A percentile compares a stretch with the other conserved stretches of the same genome.
These are phyloP conservation scores for Urocolius indicus DNA, from an alignment of 2,113 vertebrate species.

Conservation along the genomic window DNA sequence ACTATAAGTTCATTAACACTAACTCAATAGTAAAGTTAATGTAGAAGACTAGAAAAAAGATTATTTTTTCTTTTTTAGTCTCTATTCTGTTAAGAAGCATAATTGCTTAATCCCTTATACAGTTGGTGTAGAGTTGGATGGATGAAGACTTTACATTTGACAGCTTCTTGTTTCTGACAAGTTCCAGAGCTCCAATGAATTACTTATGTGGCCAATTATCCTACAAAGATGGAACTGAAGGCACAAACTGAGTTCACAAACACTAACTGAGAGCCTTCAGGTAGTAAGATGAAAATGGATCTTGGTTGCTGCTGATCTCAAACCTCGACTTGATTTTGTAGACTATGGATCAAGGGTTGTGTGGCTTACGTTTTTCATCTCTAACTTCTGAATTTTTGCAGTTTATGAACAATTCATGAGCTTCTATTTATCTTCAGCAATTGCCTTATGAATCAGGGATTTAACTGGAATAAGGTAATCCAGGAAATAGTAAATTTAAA, in stretches of 20 bases:
- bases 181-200: constrained; percentile 1
- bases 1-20: not conserved
- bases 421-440: constrained; percentile 61
- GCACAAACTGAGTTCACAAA: not conserved
- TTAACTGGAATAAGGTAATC: constrained; percentile 65
- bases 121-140: not conserved
- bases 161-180: constrained; percentile 43
- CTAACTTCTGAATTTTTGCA: constrained; percentile 25
- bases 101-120: not conserved
- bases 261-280: not conserved
- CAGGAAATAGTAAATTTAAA: constrained; percentile 60
- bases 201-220: constrained; percentile 26
- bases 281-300: constrained; percentile 47
- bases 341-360: not conserved
- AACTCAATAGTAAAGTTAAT: not conserved
- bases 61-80: not conserved
- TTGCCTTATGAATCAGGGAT: constrained; percentile 50
- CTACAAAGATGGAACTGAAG: not conserved
- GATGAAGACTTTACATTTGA: constrained; percentile 34
- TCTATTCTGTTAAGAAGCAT: not conserved
- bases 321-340: not conserved
- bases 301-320: not conserved
- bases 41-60: not conserved
- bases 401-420: constrained; percentile 63
- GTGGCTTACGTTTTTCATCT: constrained; percentile 21